These are phyloP conservation scores for Gymnarchus niloticus DNA, from an alignment of 2,113 vertebrate genomes.

Conservation along the genomic window DNA sequence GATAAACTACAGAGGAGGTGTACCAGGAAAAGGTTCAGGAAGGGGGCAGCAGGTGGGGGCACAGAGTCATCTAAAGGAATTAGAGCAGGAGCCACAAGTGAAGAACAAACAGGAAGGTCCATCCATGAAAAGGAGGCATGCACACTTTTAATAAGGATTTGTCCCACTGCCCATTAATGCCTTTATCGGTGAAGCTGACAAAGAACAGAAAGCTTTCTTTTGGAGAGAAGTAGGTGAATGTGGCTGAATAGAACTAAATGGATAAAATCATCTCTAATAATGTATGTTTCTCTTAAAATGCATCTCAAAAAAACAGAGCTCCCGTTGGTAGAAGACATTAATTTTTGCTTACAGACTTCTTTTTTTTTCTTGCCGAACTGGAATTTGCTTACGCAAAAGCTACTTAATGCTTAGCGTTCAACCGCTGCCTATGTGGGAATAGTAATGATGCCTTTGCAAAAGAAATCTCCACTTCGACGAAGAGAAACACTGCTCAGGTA, in stretches of 20 bases:
- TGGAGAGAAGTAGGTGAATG: background rate
- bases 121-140: background rate
- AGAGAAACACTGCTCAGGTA: background rate
- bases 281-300: background rate
- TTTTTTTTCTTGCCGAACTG: background rate
- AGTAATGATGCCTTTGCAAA: background rate
- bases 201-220: background rate
- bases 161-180: background rate
- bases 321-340: too few species aligned
- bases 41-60: background rate
- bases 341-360: background rate
- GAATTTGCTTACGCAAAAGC: too few species aligned
- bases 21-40: background rate
- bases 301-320: background rate
- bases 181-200: background rate
- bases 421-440: background rate
- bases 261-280: background rate
- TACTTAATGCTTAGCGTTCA: too few species aligned
- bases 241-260: background rate
- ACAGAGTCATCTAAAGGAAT: background rate
- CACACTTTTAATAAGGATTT: background rate
- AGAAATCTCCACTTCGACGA: background rate
- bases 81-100: background rate
- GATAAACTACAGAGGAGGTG: background rate
- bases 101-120: background rate